Base-by-base conservation (phyloP, 1,140 invertebrate genomes). In the Papilio glaucus region DNA sequence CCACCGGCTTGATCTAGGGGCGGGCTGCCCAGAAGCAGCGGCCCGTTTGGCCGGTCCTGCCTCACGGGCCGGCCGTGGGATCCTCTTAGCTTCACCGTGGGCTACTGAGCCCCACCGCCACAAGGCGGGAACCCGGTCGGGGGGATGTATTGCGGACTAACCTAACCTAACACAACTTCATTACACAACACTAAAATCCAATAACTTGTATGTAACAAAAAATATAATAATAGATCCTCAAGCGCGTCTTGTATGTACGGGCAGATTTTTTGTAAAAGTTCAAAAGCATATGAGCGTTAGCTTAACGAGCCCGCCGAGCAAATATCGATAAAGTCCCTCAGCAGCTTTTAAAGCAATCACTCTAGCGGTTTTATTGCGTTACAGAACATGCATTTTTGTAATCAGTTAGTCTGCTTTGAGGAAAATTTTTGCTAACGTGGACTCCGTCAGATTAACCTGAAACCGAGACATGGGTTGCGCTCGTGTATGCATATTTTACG, bases 401-500 rank as follows among this genome's bases (percentile, higher is more conserved):
- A 37, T 63, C 33, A 63, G 61, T 10, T 33, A 33, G 29, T 33
- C 61, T 65, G 15, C 12, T 57, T 57, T 57, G 18, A 24, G 21
- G 24, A 49, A 49, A n/a, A 24, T 42, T 45, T 68, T 42, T 42
- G 26, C 24, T 8, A 42, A 68, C 24, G n/a, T 26, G 41, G 7
- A 29, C n/a, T 68, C 21, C 41, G 24, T 45, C 65, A 68, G 41
- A 68, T 68, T 68, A 68, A 49, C 65, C 65, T 33, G 24, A 67
- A 26, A 21, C 63, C 38, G n/a, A 42, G 24, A 26, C 41, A 15
- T 68, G 15, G 15, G 18, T 24, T 24, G 37, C 39, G 38, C 24
- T 39, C 65, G 24, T 68, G 18, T 41, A 68, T 68, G 65, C 65
- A 68, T 68, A 49, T 68, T 45, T 68, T 68, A 68, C 24, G 24